Base-by-base conservation (phyloP, 1,140 invertebrate genomes). In the Nomia melanderi region DNA sequence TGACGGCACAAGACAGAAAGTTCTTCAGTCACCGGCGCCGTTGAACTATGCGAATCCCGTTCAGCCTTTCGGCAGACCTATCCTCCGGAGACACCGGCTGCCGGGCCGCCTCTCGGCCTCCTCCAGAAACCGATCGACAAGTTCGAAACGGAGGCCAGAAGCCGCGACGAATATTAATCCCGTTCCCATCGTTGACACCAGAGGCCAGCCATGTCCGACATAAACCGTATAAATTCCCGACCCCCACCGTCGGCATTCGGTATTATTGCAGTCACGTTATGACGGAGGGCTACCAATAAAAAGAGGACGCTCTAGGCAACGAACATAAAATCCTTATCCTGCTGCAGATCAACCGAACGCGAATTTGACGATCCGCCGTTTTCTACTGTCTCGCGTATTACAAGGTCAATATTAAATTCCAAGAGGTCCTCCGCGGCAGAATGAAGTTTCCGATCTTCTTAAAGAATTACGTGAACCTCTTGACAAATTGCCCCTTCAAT, bases 211-310 rank as follows among this genome's bases (percentile, higher is more conserved):
- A 64, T 12, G 17, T 44, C 3, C 59, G 31, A 50, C 53, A 14
- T 62, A 27, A n/a, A 31, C 31, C 44, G 39, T 50, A 36, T 44
- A 57, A 69, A 76, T 76, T 59, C 31, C 14, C 39, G 12, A 39
- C n/a, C 54, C 29, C 31, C 39, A 3, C n/a, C n/a, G n/a, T n/a
- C 29, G 17, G 41, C 41, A 8, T n/a, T 23, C 39, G 23, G 17
- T 67, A 29, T 76, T 70, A 70, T 76, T 76, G 65, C 65, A 53
- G 54, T 70, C 74, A 76, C 73, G 65, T 76, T 70, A 59, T 54
- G 12, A 29, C 17, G 4, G 27, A 23, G 27, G 31, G 59, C 33
- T 54, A 44, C 31, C 59, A 64, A 63, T 73, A 39, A 73, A 73
- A 73, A 25, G 20, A 44, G 71, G 29, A 65, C 44, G 60, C 59